Evolutionary conservation across 1,140 invertebrate genomes (phyloP).

Genomic region (Rhagoletis pomonella): DNA sequence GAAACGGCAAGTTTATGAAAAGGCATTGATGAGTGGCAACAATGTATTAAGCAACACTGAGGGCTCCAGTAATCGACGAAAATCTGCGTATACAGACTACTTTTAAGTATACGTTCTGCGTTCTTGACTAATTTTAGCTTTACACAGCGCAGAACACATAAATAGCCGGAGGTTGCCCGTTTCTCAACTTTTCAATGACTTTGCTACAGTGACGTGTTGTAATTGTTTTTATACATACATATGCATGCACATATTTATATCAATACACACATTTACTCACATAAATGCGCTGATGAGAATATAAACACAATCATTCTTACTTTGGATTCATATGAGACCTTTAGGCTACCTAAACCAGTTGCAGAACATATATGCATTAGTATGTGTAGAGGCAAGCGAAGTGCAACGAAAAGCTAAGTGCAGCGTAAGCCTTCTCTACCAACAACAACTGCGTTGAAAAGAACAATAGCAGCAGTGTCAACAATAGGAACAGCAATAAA

Average conservation of each 20-base stretch:
- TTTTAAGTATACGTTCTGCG: too few relatives aligned
- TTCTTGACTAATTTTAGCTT: too few relatives aligned
- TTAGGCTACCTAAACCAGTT: neutral
- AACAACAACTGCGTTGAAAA: neutral
- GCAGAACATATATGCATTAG: neutral
- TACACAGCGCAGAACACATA: too few relatives aligned
- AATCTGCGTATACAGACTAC: too few relatives aligned
- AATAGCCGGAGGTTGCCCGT: neutral
- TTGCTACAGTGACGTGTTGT: slow-evolving; percentile 5
- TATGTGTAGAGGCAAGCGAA: neutral
- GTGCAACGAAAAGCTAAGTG: neutral
- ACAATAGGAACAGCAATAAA: slow-evolving; percentile 46
- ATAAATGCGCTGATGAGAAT: too few relatives aligned
- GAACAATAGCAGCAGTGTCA: slow-evolving; percentile 36
- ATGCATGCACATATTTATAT: neutral
- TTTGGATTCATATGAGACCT: neutral
- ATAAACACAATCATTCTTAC: too few relatives aligned
- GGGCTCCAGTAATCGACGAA: too few relatives aligned
- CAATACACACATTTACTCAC: too few relatives aligned
- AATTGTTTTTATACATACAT: slow-evolving; percentile 7
- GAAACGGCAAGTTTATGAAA: too few relatives aligned
- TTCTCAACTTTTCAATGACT: slow-evolving; percentile 26
- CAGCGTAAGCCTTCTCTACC: neutral
- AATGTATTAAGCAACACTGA: too few relatives aligned
- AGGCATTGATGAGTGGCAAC: too few relatives aligned